Evolutionary conservation across 2,888 invertebrate species (phyloP).

Genomic region (Morpho helenor): DNA sequence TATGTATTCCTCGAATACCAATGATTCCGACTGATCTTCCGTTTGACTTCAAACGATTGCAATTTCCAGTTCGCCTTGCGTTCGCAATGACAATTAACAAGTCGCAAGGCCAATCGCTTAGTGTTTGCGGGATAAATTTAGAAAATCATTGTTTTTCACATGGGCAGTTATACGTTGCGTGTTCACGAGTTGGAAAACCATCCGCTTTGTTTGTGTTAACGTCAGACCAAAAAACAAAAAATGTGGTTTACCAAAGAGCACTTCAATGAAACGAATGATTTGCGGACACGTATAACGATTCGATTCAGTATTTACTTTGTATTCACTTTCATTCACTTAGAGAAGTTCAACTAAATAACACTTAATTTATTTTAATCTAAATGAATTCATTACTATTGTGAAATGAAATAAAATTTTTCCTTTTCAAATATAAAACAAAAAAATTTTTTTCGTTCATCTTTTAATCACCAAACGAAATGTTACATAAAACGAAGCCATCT

Average conservation of each 20-base stretch:
- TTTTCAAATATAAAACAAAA: constrained; percentile 27
- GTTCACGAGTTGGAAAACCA: constrained; percentile 27
- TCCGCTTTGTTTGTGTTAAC: constrained; percentile 29
- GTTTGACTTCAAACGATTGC: constrained; percentile 29
- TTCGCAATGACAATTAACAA: constrained; percentile 35
- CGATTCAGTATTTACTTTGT: constrained; percentile 30
- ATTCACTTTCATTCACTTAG: constrained; percentile 32
- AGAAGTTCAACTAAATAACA: constrained; percentile 32
- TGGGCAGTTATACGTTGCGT: constrained; percentile 23
- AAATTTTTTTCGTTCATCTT: constrained; percentile 27
- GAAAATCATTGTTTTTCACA: constrained; percentile 31
- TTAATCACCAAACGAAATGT: constrained; percentile 25
- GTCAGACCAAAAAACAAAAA: constrained; percentile 29
- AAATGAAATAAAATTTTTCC: constrained; percentile 29
- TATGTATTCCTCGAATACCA: constrained; percentile 32
- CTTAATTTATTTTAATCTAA: constrained; percentile 32
- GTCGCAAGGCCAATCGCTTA: constrained; percentile 13
- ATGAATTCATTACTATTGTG: constrained; percentile 35
- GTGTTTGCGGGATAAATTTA: constrained; percentile 23
- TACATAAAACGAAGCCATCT: too few relatives aligned
- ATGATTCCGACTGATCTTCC: constrained; percentile 32
- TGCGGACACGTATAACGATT: constrained; percentile 28
- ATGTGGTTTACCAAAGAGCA: constrained; percentile 18
- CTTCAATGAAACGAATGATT: constrained; percentile 13
- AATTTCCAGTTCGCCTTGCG: constrained; percentile 29